These are phyloP conservation scores for Agrenia bidenticulata DNA, from an alignment of 2,888 invertebrate species.

Conservation along the genomic window DNA sequence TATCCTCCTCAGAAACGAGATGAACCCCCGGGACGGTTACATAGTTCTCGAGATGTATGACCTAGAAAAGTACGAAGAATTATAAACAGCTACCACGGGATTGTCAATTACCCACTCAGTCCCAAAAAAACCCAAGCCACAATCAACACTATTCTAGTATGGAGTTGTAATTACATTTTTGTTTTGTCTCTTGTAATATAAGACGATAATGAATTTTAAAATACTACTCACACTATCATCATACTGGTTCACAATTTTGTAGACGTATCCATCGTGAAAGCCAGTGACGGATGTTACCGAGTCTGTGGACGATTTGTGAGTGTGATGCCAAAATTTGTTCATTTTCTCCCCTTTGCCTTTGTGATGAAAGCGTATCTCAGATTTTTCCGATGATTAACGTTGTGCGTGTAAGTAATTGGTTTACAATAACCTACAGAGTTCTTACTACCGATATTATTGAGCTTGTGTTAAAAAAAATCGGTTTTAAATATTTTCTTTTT, in stretches of 20 bases:
- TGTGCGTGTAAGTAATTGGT: no score
- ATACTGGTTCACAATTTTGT: conserved; percentile 19
- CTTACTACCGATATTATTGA: no score
- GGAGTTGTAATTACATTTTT: background rate
- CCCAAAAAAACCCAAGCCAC: background rate
- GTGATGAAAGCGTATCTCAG: no score
- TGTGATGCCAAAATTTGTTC: conserved; percentile 17
- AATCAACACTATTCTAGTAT: background rate
- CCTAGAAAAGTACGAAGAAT: background rate
- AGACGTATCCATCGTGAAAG: conserved; percentile 18
- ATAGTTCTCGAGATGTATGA: conserved; percentile 14
- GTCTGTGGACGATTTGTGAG: conserved; percentile 16
- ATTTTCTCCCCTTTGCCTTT: conserved; percentile 6
- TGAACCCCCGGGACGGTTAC: conserved; percentile 2
- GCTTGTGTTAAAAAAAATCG: no score
- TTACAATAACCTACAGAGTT: no score
- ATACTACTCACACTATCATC: conserved; percentile 15
- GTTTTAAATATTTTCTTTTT: no score
- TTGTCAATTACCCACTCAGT: no score
- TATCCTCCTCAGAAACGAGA: conserved; percentile 12
- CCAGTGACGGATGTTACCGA: conserved; percentile 16
- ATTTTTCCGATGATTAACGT: no score
- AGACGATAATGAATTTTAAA: background rate
- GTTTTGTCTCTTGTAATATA: background rate
- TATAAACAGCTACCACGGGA: no score